These are phyloP conservation scores for Sciurus carolinensis DNA, from an alignment of 2,797 vertebrate species.

Conservation along the genomic window DNA sequence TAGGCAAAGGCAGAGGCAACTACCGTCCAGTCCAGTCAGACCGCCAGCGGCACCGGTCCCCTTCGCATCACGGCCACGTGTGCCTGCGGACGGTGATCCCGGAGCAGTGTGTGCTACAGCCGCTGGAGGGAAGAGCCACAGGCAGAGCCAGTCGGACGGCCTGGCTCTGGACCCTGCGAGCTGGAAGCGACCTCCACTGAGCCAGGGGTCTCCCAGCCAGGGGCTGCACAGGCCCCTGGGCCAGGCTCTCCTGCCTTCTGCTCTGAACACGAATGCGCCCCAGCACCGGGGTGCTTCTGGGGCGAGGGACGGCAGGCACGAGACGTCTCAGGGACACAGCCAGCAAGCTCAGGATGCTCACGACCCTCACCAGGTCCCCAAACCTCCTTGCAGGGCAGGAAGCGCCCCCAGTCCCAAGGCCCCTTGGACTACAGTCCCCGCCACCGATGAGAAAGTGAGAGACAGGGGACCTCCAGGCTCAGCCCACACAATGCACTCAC, in stretches of 20 bases:
- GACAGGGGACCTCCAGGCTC: neutral
- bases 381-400: neutral
- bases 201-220: neutral
- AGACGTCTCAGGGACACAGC: neutral
- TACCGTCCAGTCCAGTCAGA: rapidly evolving
- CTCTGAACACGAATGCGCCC: neutral
- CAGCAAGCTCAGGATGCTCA: neutral
- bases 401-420: rapidly evolving
- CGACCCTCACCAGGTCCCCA: neutral
- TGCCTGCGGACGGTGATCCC: too few species aligned
- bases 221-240: neutral
- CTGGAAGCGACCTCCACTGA: neutral
- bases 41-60: rapidly evolving
- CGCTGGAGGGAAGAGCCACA: neutral
- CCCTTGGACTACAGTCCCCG: neutral
- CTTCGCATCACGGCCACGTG: neutral
- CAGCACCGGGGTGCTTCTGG: neutral
- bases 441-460: too few species aligned
- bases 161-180: neutral
- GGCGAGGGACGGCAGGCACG: neutral
- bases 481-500: neutral
- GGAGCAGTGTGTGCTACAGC: too few species aligned
- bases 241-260: neutral
- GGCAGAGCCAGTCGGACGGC: too few species aligned
- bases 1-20: neutral